These are phyloP conservation scores for Sus cebifrons DNA, from an alignment of 2,797 vertebrate species.

Conservation along the genomic window DNA sequence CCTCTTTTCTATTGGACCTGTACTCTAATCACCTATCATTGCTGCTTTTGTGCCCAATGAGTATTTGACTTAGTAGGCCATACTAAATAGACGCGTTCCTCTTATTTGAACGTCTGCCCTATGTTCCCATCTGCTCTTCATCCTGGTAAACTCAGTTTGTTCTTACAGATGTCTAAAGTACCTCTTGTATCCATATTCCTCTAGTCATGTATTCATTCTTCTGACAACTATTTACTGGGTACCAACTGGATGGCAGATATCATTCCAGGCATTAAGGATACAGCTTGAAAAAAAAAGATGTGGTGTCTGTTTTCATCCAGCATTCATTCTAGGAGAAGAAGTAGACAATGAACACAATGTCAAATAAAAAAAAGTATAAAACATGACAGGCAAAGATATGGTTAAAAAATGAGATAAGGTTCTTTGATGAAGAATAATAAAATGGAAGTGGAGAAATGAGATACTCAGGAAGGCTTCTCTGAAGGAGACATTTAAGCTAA, in stretches of 20 bases:
- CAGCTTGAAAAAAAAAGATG: background rate
- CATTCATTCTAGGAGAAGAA: background rate
- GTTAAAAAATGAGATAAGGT: background rate
- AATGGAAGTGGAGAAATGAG: background rate
- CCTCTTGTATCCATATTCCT: background rate
- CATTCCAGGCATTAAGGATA: background rate
- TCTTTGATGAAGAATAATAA: background rate
- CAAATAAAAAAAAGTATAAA: background rate
- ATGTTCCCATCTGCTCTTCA: background rate
- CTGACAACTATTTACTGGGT: background rate
- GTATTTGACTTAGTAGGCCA: background rate
- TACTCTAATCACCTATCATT: background rate
- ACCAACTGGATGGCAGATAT: too few relatives aligned
- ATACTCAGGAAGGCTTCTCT: background rate
- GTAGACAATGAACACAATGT: background rate
- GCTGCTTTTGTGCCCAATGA: background rate
- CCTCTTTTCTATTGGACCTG: background rate
- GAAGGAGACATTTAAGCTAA: background rate
- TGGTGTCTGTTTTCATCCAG: background rate
- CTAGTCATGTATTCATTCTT: background rate
- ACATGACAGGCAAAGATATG: background rate
- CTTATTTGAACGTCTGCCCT: background rate
- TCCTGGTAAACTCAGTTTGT: background rate
- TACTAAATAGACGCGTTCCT: background rate
- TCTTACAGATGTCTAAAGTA: background rate